Percentiles rank a stretch among this genome's conserved stretches.
Conservation (phyloP, 2,888 invertebrate species). For the Tenthredo scrophulariae region DNA sequence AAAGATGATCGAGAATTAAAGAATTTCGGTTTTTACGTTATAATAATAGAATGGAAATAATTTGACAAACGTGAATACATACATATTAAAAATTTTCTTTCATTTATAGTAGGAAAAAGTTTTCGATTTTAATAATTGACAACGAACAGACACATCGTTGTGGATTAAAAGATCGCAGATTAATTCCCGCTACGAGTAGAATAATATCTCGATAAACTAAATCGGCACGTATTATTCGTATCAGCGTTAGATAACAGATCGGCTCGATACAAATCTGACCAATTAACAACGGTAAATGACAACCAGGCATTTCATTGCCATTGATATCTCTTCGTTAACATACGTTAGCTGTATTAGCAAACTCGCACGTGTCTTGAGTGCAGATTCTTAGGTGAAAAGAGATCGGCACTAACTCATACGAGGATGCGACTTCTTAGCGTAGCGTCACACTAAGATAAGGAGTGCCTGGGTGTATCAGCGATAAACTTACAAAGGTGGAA, state of each 20-base stretch:
- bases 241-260: constrained; percentile 7
- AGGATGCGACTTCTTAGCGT: not conserved
- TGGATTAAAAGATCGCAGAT: not conserved
- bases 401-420: not conserved
- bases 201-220: not conserved
- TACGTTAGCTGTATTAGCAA: not conserved
- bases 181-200: not conserved
- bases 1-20: not conserved
- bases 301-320: not conserved
- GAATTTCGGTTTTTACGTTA: not conserved
- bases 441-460: not conserved
- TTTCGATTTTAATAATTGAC: not conserved
- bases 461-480: not conserved
- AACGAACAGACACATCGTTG: not conserved
- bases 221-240: not conserved
- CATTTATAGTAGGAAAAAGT: not conserved
- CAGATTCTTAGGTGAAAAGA: not conserved
- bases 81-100: not conserved
- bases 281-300: not conserved
- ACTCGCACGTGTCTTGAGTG: not conserved
- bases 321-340: not conserved
- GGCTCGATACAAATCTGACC: not conserved
- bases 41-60: not conserved
- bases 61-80: not conserved
- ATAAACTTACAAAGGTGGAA: constrained; percentile 14